Conservation (phyloP, 2,113 vertebrate species). For the Galeopterus variegatus region DNA sequence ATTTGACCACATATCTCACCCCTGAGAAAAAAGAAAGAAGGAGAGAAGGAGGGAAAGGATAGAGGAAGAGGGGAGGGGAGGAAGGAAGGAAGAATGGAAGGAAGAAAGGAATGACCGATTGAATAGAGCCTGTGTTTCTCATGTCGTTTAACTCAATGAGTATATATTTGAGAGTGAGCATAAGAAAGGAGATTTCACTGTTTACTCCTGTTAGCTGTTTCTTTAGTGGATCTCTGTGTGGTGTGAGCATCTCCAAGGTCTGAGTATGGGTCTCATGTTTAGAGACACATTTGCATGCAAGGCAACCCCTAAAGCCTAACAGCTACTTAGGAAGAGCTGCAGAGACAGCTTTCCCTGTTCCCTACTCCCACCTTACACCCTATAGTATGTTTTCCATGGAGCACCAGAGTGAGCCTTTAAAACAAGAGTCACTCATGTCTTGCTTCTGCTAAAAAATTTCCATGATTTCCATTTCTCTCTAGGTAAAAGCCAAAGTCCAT, state of each 20-base stretch:
- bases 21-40: not conserved
- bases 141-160: not conserved
- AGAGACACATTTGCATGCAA: not conserved
- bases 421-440: not conserved
- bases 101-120: not conserved
- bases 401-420: not conserved
- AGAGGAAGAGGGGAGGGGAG: no score
- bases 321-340: not conserved
- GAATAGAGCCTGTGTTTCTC: not conserved
- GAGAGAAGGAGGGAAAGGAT: no score
- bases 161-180: not conserved
- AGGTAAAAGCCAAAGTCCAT: not conserved
- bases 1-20: not conserved
- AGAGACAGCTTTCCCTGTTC: not conserved
- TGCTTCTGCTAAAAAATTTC: no score
- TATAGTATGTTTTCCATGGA: not conserved
- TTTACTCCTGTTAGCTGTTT: not conserved
- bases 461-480: not conserved
- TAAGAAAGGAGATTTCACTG: no score
- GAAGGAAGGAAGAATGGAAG: not conserved
- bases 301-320: not conserved
- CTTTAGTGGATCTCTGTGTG: not conserved
- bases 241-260: no score
- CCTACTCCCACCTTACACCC: not conserved
- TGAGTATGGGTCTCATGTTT: not conserved